Evolutionary conservation across 2,797 vertebrate species (phyloP), one percentile per base, ranked within the genome.

Genomic region (Huso huso): DNA sequence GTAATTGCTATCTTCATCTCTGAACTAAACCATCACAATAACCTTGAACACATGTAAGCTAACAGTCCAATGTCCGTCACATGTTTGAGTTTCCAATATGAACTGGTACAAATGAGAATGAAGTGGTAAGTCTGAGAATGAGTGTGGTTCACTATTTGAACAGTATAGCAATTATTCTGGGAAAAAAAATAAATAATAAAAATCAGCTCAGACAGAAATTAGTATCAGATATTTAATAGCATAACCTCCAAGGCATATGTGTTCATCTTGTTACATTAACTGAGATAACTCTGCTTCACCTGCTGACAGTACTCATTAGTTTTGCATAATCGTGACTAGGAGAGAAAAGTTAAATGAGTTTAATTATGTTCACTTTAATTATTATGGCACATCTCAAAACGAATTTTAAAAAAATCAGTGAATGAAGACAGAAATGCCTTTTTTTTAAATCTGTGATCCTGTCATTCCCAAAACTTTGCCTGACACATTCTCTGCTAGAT

Each of bases 211-310:
- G 61, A 62, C 15, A 62, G 18, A 62, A 62, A 62, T 37, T 10
- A 62, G 48, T 8, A 62, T 62, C 8, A 8, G 18, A 62, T 62
- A 7, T 37, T 62, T 23, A 62, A 62, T 62, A 62, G 61, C 61
- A 62, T 62, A 62, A 23, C 61, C 61, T 62, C 23, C 61, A 62
- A 62, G 61, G 61, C 61, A 62, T 62, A 62, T 62, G 9, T 62
- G 18, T 62, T 62, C 61, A 23, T 62, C 61, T 62, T 62, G 18
- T 62, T 62, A 62, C 61, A 62, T 62, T 62, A 62, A 6, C 61
- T 62, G 15, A 23, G 61, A 62, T 62, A 62, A 62, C 61, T 62
- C 18, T 62, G 61, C 13, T 62, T 62, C 61, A 62, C 61, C 61
- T 62, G 61, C 61, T 18, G 61, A 62, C 61, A 62, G 61, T 4